Evolutionary conservation across 2,113 vertebrate genomes (phyloP), one percentile per base, ranked within the genome.

Genomic region (Atrichornis clamosus): DNA sequence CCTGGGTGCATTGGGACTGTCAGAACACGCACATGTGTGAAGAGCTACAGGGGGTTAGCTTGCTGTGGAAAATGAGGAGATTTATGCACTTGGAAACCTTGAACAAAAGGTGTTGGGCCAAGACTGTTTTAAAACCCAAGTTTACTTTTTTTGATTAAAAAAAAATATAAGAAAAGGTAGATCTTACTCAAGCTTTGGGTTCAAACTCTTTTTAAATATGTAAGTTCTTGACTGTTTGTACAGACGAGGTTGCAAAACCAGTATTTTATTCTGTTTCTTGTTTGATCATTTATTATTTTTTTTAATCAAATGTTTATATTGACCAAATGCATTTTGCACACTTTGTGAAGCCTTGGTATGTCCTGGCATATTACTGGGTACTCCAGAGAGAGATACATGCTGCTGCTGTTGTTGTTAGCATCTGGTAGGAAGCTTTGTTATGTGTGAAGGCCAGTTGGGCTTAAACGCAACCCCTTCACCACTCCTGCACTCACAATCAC

Each of bases 301-400:
- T 95, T 94, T 95, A 98, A 95, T 96, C 97, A 97, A 94, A 93
- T 96, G 98, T 98, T 98, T 98, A 97, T 98, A 98, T 98, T 99
- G 99, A 99, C 98, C 98, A 99, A 98, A 99, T 99, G 99, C 99
- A 96, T 98, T 99, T 99, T 99, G 99, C 99, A 99, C 99, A 99
- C 98, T 98, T 98, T 98, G 96, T 97, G 98, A 98, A 98, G 98
- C 98, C 98, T 98, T 98, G 98, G 95, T 97, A 98, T 98, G 96
- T 98, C 98, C 97, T 98, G 98, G 98, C 98, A 98, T 98, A 98
- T 98, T 97, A 97, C 96, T 97, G 95, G 96, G 98, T 98, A 98
- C 98, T 98, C 96, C 96, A 97, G 89, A 96, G 97, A 97, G 98
- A 98, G 97, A 90, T 64, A 92, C 72, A 90, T 80, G 90, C 91